These are phyloP conservation scores for Orcinus orca DNA, from an alignment of 2,113 vertebrate species.

Conservation along the genomic window DNA sequence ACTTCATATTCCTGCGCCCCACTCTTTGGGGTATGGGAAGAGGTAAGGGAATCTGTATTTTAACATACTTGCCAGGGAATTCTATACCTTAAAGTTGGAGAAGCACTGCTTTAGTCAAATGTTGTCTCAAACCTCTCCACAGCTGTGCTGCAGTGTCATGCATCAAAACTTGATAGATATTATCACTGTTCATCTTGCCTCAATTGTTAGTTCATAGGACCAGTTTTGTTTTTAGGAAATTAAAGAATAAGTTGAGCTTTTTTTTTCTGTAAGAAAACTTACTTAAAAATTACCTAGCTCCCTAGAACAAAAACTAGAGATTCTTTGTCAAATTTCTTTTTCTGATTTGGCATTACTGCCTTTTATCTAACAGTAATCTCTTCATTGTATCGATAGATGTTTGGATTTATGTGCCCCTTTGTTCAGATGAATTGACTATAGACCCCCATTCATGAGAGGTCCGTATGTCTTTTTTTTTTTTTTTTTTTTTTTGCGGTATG, in stretches of 20 bases:
- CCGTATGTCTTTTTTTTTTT: not conserved
- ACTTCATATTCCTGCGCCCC: not conserved
- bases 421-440: not conserved
- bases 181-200: not conserved
- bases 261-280: not conserved
- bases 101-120: not conserved
- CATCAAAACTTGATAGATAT: not conserved
- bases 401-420: not conserved
- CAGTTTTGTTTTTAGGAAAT: conserved; percentile 13
- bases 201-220: not conserved
- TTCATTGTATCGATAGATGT: not conserved
- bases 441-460: not conserved
- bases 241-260: not conserved
- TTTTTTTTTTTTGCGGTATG: too few relatives aligned
- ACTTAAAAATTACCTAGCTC: not conserved
- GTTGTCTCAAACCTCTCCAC: not conserved
- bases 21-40: not conserved
- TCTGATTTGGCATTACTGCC: not conserved
- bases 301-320: not conserved
- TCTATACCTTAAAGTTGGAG: not conserved
- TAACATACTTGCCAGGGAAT: not conserved
- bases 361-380: not conserved
- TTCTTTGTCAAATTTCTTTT: not conserved
- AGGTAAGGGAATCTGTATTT: not conserved
- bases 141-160: not conserved